Base-by-base conservation (phyloP, 2,888 invertebrate genomes). In the Chironomus riparius region DNA sequence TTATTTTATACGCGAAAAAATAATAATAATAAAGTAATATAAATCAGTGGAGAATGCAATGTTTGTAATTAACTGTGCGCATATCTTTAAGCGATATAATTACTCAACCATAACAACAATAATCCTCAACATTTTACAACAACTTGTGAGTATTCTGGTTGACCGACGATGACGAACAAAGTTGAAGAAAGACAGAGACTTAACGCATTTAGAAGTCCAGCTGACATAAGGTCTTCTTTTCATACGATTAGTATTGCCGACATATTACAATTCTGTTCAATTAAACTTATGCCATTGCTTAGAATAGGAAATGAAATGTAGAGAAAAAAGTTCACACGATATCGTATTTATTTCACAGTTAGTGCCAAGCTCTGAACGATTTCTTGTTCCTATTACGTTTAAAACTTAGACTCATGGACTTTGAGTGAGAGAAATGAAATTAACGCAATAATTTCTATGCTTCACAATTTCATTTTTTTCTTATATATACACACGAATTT, bases 381-480 rank as follows among this genome's bases (percentile, higher is more conserved):
- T 56, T 18, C 12, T 50, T 50, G n/a, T 56, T 38, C 38, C 38
- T 38, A 38, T 38, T 38, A 38, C 56, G 18, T 56, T 15, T 56
- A 56, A 15, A 56, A 18, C 56, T 18, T 18, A 56, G 18, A 56
- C 56, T 56, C 56, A 18, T 18, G 15, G 56, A 56, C 56, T 18
- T 24, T 48, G 48, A 70, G 47, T n/a, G 56, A 73, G 28, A 22
- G 48, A 73, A 73, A 56, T 50, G 71, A 73, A 73, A 73, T 73
- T 73, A 73, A 61, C 72, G 72, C 62, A 73, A 62, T 73, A 47
- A 71, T 71, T 71, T 71, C 24, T 71, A 24, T 71, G 22, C 21
- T 70, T 70, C 70, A 69, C 69, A 70, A 48, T 71, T 70, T 50
- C n/a, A n/a, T n/a, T 56, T 22, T 22, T 18, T 22, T 28, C 28